Conservation (phyloP, 2,113 vertebrate species). For the Nothocercus julius region DNA sequence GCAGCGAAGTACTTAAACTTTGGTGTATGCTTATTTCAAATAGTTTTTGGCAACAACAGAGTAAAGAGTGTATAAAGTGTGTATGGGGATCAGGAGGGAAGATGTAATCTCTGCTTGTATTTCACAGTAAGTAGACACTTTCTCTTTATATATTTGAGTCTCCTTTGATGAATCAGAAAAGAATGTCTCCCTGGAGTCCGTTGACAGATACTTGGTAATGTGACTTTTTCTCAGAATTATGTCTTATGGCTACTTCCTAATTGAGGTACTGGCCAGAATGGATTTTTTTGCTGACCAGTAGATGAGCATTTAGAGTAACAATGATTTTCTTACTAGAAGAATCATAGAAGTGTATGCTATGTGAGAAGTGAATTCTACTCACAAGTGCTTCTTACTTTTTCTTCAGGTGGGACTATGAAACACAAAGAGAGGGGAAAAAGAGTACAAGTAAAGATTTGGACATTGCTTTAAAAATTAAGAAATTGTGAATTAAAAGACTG, state of each 20-base stretch:
- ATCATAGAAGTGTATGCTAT: background rate
- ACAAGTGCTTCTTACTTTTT: background rate
- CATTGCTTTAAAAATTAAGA: background rate
- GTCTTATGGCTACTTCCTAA: background rate
- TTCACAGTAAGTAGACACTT: background rate
- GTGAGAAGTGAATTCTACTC: background rate
- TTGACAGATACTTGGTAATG: background rate
- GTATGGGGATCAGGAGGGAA: background rate
- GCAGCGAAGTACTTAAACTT: background rate
- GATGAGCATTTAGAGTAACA: background rate
- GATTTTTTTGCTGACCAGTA: background rate
- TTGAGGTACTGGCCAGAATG: background rate
- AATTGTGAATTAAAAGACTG: background rate
- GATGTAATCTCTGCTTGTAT: background rate
- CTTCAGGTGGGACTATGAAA: conserved; percentile 22
- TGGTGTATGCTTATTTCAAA: background rate
- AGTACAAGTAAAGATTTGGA: background rate
- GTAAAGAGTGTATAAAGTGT: background rate
- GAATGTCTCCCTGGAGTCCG: background rate
- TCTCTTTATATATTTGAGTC: background rate
- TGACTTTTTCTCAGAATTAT: background rate
- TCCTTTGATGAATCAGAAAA: background rate
- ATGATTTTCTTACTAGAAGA: background rate
- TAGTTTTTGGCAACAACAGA: background rate
- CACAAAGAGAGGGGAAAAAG: background rate